Evolutionary conservation across 2,888 invertebrate species (phyloP).

Genomic region (Prostheceraeus crozeri): DNA sequence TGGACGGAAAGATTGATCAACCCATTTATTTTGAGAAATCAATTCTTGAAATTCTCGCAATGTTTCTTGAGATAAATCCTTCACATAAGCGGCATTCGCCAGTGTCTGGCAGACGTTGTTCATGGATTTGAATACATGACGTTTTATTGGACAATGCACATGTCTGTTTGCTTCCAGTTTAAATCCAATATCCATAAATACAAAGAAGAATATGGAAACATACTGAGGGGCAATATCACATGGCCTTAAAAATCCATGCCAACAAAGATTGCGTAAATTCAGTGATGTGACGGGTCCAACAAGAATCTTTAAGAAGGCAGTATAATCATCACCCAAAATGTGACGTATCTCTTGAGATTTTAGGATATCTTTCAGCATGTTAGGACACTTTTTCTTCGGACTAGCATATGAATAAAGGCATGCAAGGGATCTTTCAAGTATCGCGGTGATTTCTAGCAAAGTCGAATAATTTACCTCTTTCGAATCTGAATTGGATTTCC

Average conservation of each 20-base stretch:
- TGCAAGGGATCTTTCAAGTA: too few relatives aligned
- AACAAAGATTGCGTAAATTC: background rate
- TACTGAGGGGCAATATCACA: background rate
- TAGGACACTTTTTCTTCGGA: too few relatives aligned
- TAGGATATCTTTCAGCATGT: constrained; percentile 10
- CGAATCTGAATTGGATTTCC: too few relatives aligned
- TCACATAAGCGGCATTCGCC: too few relatives aligned
- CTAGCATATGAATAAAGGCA: too few relatives aligned
- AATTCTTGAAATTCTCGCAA: too few relatives aligned
- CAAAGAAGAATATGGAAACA: background rate
- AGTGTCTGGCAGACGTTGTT: background rate
- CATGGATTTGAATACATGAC: background rate
- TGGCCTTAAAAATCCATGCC: constrained; percentile 1
- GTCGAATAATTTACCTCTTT: too few relatives aligned
- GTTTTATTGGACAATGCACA: background rate
- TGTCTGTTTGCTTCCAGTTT: background rate
- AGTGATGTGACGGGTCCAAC: background rate
- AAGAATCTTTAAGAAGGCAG: background rate
- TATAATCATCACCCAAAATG: background rate
- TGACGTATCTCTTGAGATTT: background rate
- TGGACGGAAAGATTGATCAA: background rate
- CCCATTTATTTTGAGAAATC: too few relatives aligned
- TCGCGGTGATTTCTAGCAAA: too few relatives aligned
- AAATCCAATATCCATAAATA: background rate
- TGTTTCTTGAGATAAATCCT: too few relatives aligned